Evolutionary conservation across 2,888 invertebrate genomes (phyloP), one percentile per base, ranked within the genome.

Genomic region (Cephus runcator): DNA sequence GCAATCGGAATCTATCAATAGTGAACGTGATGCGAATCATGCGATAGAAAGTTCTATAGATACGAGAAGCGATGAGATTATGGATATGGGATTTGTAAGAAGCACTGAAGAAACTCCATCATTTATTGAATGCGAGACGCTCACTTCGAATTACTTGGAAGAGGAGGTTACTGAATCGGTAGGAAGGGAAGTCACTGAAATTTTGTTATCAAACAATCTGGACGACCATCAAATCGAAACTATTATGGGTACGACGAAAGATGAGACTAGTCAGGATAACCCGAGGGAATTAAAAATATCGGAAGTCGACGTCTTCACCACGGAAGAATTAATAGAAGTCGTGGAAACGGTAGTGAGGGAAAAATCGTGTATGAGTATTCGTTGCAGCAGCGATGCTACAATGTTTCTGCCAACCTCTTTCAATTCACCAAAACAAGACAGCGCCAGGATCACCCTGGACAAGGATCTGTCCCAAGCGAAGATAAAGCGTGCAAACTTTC

Each of bases 401-500:
- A 23, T 34, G 23, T 31, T 31, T 71, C 33, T 33, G 9, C 33
- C 31, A 31, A 12, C 31, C 33, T 31, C 71, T 31, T 15, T 34
- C 31, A 71, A 12, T 12, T 31, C 34, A 0, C 31, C 71, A 11
- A 56, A 56, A 23, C 56, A 56, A 56, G 56, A 56, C 56, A 56
- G 23, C 2, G 23, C 56, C 56, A 56, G 56, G 56, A 71, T 31
- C 71, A 4, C 0, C n/a, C 75, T n/a, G 69, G 68, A 75, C 34
- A 69, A 75, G 75, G 69, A 68, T 34, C 36, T 23, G 2, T 74
- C 74, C 35, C 80, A 77, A 79, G 71, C 71, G 71, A 88, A 81
- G 69, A 77, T 87, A 11, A 90, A 88, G 77, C 87, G 91, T 3
- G 89, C 90, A 3, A 86, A 84, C 35, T 91, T 89, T 79, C 88